Evolutionary conservation across 2,888 invertebrate species (phyloP), one percentile per base, ranked within the genome.

Genomic region (Stenchaetothrips biformis): DNA sequence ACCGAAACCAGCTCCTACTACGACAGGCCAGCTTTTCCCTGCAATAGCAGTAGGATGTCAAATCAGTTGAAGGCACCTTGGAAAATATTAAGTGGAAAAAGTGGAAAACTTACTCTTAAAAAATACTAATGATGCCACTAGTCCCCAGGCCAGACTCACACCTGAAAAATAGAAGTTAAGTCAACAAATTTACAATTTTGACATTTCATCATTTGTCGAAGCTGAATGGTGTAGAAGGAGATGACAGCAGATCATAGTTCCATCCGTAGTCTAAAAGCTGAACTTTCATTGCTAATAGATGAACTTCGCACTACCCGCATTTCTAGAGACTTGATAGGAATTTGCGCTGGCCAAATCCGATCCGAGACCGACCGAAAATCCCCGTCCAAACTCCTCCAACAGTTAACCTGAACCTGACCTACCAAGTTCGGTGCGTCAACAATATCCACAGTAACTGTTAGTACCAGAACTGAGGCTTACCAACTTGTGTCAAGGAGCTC

Each of bases 21-120:
- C 6, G 21, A 67, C 67, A 67, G 67, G 67, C 67, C 67, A 67
- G 67, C 67, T 67, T 67, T 67, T 67, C 21, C 67, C 67, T 67
- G 67, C 6, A 53, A 53, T 53, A 16, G 16, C 53, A 53, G 6
- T 53, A 16, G 2, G 53, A 9, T 53, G 2, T 37, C 16, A 53
- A 13, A 67, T n/a, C 62, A 62, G n/a, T n/a, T n/a, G 9, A 21
- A 7, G n/a, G 7, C 9, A 67, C 9, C 9, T 6, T 21, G 0
- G 21, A 67, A 8, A 21, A 6, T 67, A 67, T n/a, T n/a, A n/a
- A n/a, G n/a, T 37, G 37, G 37, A 37, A 37, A 37, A 4, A 37
- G 4, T 4, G 37, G 2, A 67, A 21, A 4, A 67, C 67, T 67
- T 67, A 67, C 67, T 67, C 21, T 67, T 67, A 9, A 67, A 67